Evolutionary conservation across 1,140 invertebrate genomes (phyloP).

Genomic region (Tetramorium parvispinum): DNA sequence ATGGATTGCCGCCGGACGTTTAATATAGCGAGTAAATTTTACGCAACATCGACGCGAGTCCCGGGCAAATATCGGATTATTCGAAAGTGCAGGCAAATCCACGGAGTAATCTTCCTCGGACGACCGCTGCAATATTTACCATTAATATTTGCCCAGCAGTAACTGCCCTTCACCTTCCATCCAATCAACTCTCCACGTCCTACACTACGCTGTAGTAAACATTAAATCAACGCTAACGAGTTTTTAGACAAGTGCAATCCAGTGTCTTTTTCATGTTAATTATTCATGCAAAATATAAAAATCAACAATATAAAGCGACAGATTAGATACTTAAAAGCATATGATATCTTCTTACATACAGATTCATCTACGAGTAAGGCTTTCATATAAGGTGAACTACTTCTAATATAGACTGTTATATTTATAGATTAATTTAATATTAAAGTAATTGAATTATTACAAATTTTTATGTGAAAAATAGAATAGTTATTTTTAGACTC

Average conservation of each 20-base stretch:
- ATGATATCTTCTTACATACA: neutral
- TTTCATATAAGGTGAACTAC: neutral
- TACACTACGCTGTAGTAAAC: neutral
- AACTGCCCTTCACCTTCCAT: slow-evolving; percentile 23
- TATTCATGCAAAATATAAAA: neutral
- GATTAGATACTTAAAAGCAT: neutral
- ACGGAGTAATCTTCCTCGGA: slow-evolving; percentile 57
- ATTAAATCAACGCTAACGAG: neutral
- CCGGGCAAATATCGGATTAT: slow-evolving; percentile 65
- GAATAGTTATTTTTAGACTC: neutral
- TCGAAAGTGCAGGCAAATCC: slow-evolving; percentile 60
- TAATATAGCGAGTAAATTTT: slow-evolving; percentile 70
- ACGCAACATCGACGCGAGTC: slow-evolving; percentile 50
- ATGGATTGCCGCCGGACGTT: slow-evolving; percentile 50
- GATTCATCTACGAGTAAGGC: neutral
- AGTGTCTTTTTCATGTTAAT: neutral
- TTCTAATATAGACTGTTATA: neutral
- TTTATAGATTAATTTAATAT: neutral
- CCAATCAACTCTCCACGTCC: slow-evolving; percentile 12
- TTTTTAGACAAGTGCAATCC: neutral
- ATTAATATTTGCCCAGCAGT: slow-evolving; percentile 58
- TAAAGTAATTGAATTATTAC: neutral
- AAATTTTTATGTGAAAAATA: neutral
- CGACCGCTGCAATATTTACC: slow-evolving; percentile 58
- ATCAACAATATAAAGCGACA: neutral